Evolutionary conservation across 2,113 vertebrate genomes (phyloP).

Genomic region (Haplochromis burtoni): DNA sequence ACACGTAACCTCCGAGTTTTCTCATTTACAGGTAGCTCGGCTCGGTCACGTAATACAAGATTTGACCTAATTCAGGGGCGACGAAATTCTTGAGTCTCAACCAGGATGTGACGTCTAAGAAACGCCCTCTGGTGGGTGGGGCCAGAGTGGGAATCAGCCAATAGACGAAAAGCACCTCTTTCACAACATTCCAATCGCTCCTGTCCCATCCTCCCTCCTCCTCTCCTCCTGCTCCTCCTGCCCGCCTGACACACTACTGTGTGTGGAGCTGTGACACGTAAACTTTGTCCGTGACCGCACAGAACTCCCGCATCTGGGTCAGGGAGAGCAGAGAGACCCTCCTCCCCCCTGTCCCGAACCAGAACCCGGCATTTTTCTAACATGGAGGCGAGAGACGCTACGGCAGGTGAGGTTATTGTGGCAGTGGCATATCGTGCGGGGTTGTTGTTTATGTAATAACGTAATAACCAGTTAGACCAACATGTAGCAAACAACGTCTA

Average conservation of each 20-base stretch:
- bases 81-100: neutral
- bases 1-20: neutral
- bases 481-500: neutral
- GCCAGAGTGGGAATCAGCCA: neutral
- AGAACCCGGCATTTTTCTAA: neutral
- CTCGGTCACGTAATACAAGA: neutral
- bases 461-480: neutral
- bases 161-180: neutral
- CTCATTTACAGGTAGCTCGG: neutral
- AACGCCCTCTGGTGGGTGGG: neutral
- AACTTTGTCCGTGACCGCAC: neutral
- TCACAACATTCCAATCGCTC: slow-evolving; percentile 41
- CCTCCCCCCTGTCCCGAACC: neutral
- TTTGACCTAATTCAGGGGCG: neutral
- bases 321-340: neutral
- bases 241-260: neutral
- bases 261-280: slow-evolving; percentile 57
- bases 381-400: slow-evolving; percentile 53
- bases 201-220: neutral
- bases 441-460: neutral
- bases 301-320: slow-evolving; percentile 6
- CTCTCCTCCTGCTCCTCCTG: neutral
- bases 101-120: slow-evolving; percentile 6
- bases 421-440: neutral
- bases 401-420: slow-evolving; percentile 46